phyloP scores from a whole-genome alignment of 53 echinoderm and acorn worm genomes.

The Pentamera pediparva region DNA sequence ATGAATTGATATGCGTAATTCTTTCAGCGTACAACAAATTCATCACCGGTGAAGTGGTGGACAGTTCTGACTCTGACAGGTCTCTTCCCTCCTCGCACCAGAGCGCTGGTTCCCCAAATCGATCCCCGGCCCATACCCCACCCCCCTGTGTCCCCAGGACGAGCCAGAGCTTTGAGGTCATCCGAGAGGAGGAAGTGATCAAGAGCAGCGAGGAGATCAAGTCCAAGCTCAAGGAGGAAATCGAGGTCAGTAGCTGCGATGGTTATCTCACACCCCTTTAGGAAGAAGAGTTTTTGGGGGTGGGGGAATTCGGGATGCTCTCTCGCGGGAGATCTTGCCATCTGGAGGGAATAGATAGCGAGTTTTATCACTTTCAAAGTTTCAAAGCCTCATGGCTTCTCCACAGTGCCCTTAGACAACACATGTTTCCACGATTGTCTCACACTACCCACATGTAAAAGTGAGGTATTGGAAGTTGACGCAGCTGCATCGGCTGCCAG shows the following conservation, averaged over 20 bases:
- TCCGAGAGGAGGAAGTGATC: constrained; percentile 6
- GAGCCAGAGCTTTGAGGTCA: constrained; percentile 13
- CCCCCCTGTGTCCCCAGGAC: not conserved
- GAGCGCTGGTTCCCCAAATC: not conserved
- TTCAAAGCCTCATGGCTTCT: too few relatives aligned
- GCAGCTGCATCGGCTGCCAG: too few relatives aligned
- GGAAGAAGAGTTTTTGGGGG: too few relatives aligned
- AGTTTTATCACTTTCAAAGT: too few relatives aligned
- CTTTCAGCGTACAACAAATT: constrained; percentile 20
- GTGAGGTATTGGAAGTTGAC: too few relatives aligned
- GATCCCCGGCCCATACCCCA: not conserved
- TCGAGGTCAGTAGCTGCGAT: not conserved
- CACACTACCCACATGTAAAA: too few relatives aligned
- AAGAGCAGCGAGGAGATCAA: constrained; percentile 14
- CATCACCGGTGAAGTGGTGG: constrained; percentile 18
- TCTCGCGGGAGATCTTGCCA: too few relatives aligned
- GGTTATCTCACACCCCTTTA: not conserved
- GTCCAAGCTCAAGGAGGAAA: constrained; percentile 22
- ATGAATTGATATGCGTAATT: not conserved
- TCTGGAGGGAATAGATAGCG: too few relatives aligned
- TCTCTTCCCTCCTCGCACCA: not conserved
- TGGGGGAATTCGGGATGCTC: too few relatives aligned
- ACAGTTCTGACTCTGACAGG: not conserved
- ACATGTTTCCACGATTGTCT: too few relatives aligned
- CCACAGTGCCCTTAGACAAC: too few relatives aligned